These are phyloP conservation scores for Brenthis daphne DNA, from an alignment of 2,888 invertebrate species.

Conservation along the genomic window DNA sequence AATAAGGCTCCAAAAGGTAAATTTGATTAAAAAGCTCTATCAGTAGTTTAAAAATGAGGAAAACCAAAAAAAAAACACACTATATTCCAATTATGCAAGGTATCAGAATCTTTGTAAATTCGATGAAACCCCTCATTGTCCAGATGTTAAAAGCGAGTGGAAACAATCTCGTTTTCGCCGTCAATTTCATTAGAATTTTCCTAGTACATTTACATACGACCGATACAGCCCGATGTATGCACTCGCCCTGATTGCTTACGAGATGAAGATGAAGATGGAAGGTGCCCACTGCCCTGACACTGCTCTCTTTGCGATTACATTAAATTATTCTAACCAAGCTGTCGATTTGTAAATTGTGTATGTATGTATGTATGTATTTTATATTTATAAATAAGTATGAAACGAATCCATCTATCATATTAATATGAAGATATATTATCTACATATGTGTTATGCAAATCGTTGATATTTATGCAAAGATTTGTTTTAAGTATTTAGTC, in stretches of 20 bases:
- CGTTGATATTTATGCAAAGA: no score
- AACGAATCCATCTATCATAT: no score
- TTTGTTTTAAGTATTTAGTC: no score
- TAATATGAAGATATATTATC: no score
- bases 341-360: no score
- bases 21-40: no score
- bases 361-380: no score
- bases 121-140: slow-evolving; percentile 25
- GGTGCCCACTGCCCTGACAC: slow-evolving; percentile 44
- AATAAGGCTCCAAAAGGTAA: no score
- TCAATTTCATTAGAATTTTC: slow-evolving; percentile 75
- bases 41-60: background rate
- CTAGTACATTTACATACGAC: slow-evolving; percentile 59
- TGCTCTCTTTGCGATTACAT: slow-evolving; percentile 37
- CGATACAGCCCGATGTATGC: slow-evolving; percentile 47
- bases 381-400: no score
- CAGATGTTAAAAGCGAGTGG: slow-evolving; percentile 27
- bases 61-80: background rate
- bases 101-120: slow-evolving; percentile 23
- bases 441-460: no score
- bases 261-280: slow-evolving; percentile 43
- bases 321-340: background rate
- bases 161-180: slow-evolving; percentile 58
- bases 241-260: slow-evolving; percentile 65
- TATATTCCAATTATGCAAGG: background rate